Evolutionary conservation across 1,140 invertebrate genomes (phyloP).

Genomic region (Druon quercuslanigerum): DNA sequence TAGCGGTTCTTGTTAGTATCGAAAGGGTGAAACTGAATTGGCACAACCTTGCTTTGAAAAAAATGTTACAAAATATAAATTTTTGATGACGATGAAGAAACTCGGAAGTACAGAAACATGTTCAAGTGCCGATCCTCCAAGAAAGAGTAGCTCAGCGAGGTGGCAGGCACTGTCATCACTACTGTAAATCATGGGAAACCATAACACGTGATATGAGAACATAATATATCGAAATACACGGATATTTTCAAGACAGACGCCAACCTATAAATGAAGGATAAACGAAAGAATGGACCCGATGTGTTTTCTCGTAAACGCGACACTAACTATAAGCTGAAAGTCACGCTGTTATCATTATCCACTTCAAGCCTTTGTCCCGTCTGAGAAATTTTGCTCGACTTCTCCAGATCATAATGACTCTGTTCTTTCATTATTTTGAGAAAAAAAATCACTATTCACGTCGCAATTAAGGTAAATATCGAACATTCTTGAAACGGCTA

Average conservation of each 20-base stretch:
- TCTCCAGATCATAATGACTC: neutral
- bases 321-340: neutral
- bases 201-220: slow-evolving; percentile 52
- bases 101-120: slow-evolving; percentile 42
- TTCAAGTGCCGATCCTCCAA: slow-evolving; percentile 64
- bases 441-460: no score
- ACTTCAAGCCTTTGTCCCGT: slow-evolving; percentile 5
- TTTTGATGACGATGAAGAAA: slow-evolving; percentile 21
- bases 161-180: slow-evolving; percentile 67
- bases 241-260: slow-evolving; percentile 46
- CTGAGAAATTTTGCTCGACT: slow-evolving; percentile 8
- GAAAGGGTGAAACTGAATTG: neutral
- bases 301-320: slow-evolving; percentile 36
- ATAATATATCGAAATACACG: slow-evolving; percentile 47
- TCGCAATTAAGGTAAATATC: neutral
- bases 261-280: slow-evolving; percentile 45
- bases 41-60: slow-evolving; percentile 2
- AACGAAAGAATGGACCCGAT: slow-evolving; percentile 34
- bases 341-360: slow-evolving; percentile 3
- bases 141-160: slow-evolving; percentile 63
- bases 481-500: no score
- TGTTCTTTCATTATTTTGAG: no score
- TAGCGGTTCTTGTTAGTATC: neutral
- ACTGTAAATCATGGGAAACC: slow-evolving; percentile 58
- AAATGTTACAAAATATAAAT: neutral